Conservation (phyloP, 2,888 invertebrate species). For the Cremastinae sp. region DNA sequence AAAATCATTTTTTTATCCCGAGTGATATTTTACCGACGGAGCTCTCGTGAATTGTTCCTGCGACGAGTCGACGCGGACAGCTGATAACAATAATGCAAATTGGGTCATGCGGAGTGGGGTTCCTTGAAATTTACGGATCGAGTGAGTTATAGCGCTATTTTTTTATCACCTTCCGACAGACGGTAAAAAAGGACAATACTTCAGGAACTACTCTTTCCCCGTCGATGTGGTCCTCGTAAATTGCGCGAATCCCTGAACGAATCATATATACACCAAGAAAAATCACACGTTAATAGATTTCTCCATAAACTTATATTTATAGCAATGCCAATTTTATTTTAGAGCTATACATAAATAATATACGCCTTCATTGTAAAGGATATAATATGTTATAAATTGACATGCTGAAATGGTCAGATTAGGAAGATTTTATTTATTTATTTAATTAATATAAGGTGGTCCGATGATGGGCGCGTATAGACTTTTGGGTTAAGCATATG, state of each 20-base stretch:
- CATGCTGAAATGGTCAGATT: no score
- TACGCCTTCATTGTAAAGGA: no score
- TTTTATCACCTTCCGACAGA: slow-evolving; percentile 18
- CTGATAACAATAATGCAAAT: not conserved
- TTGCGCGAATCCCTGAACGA: not conserved
- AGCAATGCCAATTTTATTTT: no score
- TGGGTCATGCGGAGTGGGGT: not conserved
- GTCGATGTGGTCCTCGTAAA: not conserved
- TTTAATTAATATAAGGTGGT: no score
- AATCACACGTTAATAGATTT: no score
- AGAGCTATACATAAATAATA: no score
- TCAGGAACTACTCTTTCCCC: not conserved
- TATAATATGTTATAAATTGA: no score
- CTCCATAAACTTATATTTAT: no score
- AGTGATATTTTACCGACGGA: slow-evolving; percentile 9
- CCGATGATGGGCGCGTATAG: no score
- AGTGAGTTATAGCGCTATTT: not conserved
- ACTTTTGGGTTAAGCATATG: no score
- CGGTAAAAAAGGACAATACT: slow-evolving; percentile 24
- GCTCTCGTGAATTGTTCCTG: not conserved
- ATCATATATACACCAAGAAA: no score
- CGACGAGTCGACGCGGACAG: not conserved
- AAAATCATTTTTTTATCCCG: not conserved
- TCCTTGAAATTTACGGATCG: not conserved
- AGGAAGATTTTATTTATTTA: no score